These are phyloP conservation scores for Brenthis hecate DNA, from an alignment of 2,888 invertebrate genomes.

Conservation along the genomic window DNA sequence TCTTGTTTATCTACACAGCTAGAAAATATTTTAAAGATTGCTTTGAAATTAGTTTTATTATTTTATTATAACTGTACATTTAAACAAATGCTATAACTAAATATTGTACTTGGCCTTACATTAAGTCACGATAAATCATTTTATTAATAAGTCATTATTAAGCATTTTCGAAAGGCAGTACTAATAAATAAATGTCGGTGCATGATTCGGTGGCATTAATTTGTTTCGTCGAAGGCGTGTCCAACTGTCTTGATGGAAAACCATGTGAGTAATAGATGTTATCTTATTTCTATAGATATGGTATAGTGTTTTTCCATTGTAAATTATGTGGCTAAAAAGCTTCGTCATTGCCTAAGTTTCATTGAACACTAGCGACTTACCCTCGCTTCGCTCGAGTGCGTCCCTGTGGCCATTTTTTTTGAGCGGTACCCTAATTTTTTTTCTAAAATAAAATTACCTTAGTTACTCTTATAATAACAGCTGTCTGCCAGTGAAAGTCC, in stretches of 20 bases:
- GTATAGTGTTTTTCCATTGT: slow-evolving; percentile 7
- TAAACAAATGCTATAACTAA: too few species aligned
- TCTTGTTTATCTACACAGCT: too few species aligned
- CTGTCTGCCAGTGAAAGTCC: too few species aligned
- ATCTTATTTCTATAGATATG: slow-evolving; percentile 23
- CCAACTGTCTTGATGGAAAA: slow-evolving; percentile 7
- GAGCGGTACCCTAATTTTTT: too few species aligned
- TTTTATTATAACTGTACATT: too few species aligned
- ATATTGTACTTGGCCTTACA: slow-evolving; percentile 21
- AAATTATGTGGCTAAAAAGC: not conserved
- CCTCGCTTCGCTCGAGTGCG: too few species aligned
- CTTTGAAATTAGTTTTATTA: too few species aligned
- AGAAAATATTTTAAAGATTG: too few species aligned
- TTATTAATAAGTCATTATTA: slow-evolving; percentile 33
- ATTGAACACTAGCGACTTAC: too few species aligned
- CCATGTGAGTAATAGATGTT: slow-evolving; percentile 31
- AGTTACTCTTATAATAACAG: too few species aligned
- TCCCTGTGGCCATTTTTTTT: too few species aligned
- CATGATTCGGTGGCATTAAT: slow-evolving; percentile 26
- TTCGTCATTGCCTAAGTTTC: not conserved
- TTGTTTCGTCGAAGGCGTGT: slow-evolving; percentile 20
- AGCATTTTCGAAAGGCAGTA: slow-evolving; percentile 35
- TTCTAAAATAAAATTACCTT: too few species aligned
- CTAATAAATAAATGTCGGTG: slow-evolving; percentile 30
- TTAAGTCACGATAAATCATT: slow-evolving; percentile 37